phyloP scores from a whole-genome alignment of 2,888 invertebrate genomes.

The Nudaria mundana region DNA sequence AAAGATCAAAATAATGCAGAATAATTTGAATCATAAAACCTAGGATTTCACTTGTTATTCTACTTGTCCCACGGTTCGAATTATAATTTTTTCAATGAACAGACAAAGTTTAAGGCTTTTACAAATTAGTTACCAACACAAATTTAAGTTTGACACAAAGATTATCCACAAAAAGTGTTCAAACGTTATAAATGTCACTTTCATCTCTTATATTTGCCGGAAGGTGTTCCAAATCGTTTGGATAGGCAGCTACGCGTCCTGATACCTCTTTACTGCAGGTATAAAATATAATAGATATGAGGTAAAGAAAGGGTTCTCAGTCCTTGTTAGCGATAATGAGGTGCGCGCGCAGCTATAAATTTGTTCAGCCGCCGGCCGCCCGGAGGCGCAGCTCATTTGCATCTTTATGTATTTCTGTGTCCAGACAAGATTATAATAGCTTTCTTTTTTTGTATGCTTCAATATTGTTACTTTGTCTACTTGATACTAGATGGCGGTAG shows the following conservation, averaged over 20 bases:
- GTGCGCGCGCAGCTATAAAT: constrained; percentile 73
- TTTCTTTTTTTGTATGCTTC: constrained; percentile 28
- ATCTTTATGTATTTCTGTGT: constrained; percentile 65
- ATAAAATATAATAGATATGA: constrained; percentile 79
- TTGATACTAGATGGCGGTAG: constrained; percentile 63
- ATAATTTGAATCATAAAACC: no score
- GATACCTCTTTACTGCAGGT: constrained; percentile 59
- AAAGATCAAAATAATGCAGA: no score
- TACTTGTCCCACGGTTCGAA: no score
- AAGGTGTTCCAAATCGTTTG: constrained; percentile 32
- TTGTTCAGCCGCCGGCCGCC: constrained; percentile 63
- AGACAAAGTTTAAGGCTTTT: no score
- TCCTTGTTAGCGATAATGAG: constrained; percentile 79
- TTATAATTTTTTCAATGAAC: no score
- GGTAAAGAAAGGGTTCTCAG: constrained; percentile 71
- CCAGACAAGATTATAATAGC: constrained; percentile 37
- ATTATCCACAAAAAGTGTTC: no score
- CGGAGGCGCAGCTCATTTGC: constrained; percentile 71
- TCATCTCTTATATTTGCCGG: constrained; percentile 12
- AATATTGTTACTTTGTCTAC: constrained; percentile 44
- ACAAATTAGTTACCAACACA: no score
- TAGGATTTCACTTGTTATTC: no score
- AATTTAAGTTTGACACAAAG: no score
- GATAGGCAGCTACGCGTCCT: constrained; percentile 26
- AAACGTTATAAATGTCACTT: no score